These are phyloP conservation scores for Trichonephila inaurata DNA, from an alignment of 1,140 invertebrate genomes.

Conservation along the genomic window DNA sequence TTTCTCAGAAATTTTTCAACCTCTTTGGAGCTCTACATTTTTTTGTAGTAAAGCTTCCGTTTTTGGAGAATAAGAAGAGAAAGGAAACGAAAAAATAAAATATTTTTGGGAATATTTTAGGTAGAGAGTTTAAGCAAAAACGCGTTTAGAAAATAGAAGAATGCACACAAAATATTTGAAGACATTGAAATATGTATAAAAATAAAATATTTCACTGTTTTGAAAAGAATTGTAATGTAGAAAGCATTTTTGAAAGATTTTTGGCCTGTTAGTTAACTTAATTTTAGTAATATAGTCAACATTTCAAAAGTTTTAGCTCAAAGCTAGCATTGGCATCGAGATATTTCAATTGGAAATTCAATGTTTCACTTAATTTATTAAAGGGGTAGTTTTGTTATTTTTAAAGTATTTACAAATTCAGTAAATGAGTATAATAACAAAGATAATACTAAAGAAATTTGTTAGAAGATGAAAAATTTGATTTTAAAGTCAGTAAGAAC, in stretches of 20 bases:
- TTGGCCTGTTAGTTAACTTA: too few species aligned
- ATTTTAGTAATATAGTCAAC: too few species aligned
- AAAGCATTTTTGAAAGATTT: too few species aligned
- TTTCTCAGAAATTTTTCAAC: conserved; percentile 15
- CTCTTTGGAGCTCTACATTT: neutral
- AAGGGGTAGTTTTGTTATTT: too few species aligned
- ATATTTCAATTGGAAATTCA: too few species aligned
- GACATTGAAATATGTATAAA: neutral
- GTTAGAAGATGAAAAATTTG: neutral
- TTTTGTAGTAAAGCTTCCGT: neutral
- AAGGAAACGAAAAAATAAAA: neutral
- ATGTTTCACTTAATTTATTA: too few species aligned
- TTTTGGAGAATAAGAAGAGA: neutral
- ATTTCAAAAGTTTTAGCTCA: too few species aligned
- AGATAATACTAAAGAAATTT: neutral
- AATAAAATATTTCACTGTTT: neutral
- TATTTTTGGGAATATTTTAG: neutral
- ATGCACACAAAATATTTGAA: neutral
- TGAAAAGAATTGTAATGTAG: neutral
- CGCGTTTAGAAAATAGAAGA: neutral
- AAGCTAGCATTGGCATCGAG: too few species aligned
- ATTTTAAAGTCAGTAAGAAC: neutral
- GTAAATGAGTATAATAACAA: too few species aligned
- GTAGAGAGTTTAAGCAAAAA: neutral
- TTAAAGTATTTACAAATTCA: too few species aligned